These are phyloP conservation scores for Escarpia spicata DNA, from an alignment of 2,888 invertebrate species.

Conservation along the genomic window DNA sequence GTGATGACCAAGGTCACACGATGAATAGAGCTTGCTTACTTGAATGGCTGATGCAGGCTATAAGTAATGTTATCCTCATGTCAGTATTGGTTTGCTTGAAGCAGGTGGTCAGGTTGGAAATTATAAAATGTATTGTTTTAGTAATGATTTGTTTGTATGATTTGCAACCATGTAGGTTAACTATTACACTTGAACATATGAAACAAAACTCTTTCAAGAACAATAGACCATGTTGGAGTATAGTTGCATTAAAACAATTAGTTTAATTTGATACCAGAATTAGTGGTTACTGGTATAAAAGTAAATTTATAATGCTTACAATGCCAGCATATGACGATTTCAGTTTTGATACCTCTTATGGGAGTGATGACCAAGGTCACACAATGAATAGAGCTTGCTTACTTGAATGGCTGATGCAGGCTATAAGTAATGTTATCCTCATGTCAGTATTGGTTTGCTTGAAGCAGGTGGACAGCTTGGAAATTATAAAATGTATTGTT, in stretches of 20 bases:
- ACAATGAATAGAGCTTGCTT: not conserved
- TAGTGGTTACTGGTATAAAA: not conserved
- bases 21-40: not conserved
- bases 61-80: not conserved
- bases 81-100: not conserved
- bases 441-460: not conserved
- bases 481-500: too few relatives aligned
- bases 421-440: not conserved
- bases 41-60: conserved; percentile 5
- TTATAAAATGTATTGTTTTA: too few relatives aligned
- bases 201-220: too few relatives aligned
- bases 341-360: conserved; percentile 12
- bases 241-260: not conserved
- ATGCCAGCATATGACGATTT: not conserved
- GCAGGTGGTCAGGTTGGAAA: too few relatives aligned
- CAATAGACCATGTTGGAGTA: not conserved
- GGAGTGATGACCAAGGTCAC: not conserved
- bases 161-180: not conserved
- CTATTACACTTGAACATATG: too few relatives aligned
- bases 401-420: conserved; percentile 6
- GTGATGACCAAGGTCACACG: not conserved
- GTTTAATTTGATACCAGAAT: not conserved
- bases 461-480: too few relatives aligned
- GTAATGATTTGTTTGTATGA: not conserved
- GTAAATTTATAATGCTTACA: not conserved